Evolutionary conservation across 2,797 vertebrate species (phyloP).

Genomic region (Thalassophryne amazonica): DNA sequence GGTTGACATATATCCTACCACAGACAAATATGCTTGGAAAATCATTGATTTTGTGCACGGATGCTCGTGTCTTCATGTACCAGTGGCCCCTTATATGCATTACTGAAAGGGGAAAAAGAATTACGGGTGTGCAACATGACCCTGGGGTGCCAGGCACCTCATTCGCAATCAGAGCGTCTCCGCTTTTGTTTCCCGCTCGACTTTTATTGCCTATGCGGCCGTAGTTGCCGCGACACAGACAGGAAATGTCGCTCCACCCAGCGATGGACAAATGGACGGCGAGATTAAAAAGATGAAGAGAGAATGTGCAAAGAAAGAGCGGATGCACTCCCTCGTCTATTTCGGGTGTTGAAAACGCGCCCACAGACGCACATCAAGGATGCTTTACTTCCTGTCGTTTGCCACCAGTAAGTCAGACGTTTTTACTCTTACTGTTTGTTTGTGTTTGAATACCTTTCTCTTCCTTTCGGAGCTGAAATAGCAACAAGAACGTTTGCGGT

Average conservation of each 20-base stretch:
- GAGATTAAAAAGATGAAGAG: slow-evolving; percentile 65
- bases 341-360: slow-evolving; percentile 53
- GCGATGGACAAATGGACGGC: slow-evolving; percentile 70
- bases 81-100: slow-evolving; percentile 10
- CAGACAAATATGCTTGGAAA: no score
- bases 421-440: slow-evolving; percentile 43
- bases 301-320: slow-evolving; percentile 53
- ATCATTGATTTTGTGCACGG: no score
- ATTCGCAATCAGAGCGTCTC: slow-evolving; percentile 66
- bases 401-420: slow-evolving; percentile 51
- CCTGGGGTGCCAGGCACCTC: slow-evolving; percentile 64
- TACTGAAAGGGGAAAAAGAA: slow-evolving; percentile 40
- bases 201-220: slow-evolving; percentile 66
- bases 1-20: no score
- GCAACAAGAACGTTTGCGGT: slow-evolving; percentile 11
- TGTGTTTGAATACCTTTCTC: slow-evolving; percentile 56
- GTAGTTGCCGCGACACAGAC: slow-evolving; percentile 44
- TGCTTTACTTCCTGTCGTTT: slow-evolving; percentile 56
- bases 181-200: slow-evolving; percentile 69
- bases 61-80: neutral
- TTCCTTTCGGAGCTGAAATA: slow-evolving; percentile 44
- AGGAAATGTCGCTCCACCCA: slow-evolving; percentile 57
- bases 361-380: slow-evolving; percentile 38
- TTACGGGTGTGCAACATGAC: slow-evolving; percentile 43
- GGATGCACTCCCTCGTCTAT: slow-evolving; percentile 70